Evolutionary conservation across 2,113 vertebrate genomes (phyloP).

Genomic region (Proterorhinus semilunaris): DNA sequence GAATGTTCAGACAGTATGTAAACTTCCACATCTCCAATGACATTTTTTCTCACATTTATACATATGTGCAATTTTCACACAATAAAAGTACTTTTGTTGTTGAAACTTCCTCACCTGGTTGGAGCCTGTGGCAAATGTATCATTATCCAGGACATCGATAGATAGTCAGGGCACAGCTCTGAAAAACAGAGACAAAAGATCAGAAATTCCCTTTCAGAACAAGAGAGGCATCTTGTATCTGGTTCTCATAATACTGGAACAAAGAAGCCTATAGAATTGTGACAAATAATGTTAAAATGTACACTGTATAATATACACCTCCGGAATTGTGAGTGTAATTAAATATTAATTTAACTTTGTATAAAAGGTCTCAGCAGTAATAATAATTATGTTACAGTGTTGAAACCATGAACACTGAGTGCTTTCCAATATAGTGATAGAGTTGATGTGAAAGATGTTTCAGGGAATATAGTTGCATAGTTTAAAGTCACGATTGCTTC

Average conservation of each 20-base stretch:
- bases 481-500: too few relatives aligned
- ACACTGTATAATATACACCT: too few relatives aligned
- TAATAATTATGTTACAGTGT: neutral
- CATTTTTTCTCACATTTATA: neutral
- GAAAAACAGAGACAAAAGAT: neutral
- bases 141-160: too few relatives aligned
- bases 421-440: neutral
- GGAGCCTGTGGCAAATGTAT: neutral
- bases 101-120: constrained; percentile 1
- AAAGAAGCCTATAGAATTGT: too few relatives aligned
- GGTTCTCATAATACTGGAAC: too few relatives aligned
- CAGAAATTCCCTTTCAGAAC: neutral
- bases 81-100: neutral
- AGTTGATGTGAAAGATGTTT: neutral
- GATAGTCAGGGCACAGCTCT: neutral
- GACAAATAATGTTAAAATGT: too few relatives aligned
- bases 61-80: neutral
- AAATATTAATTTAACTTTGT: neutral
- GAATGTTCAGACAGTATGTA: neutral
- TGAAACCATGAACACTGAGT: too few relatives aligned
- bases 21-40: neutral
- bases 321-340: neutral
- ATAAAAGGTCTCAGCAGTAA: neutral
- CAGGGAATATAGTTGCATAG: neutral
- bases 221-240: too few relatives aligned